These are phyloP conservation scores for Centropyge bicolor DNA, from an alignment of 2,797 vertebrate species.

Conservation along the genomic window DNA sequence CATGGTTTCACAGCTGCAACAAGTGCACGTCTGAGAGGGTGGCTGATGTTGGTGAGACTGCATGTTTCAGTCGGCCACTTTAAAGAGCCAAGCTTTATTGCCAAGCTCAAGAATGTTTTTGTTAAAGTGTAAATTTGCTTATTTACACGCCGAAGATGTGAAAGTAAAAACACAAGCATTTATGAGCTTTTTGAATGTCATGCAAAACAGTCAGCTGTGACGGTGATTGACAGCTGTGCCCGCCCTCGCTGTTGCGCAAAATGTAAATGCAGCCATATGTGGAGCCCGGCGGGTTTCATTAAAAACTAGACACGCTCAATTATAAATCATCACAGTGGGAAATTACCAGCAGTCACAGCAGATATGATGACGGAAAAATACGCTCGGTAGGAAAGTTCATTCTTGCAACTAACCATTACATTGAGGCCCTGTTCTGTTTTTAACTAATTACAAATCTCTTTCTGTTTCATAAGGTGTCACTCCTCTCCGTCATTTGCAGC, in stretches of 20 bases:
- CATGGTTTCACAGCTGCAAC: constrained; percentile 60
- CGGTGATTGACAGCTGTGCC: constrained; percentile 60
- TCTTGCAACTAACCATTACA: constrained; percentile 22
- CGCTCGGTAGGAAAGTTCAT: constrained; percentile 48
- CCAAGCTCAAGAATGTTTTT: constrained; percentile 67
- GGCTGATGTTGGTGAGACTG: constrained; percentile 65
- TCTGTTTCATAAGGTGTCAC: constrained; percentile 43
- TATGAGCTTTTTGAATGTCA: constrained; percentile 26
- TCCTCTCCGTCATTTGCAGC: constrained; percentile 25
- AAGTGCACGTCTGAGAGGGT: constrained; percentile 86
- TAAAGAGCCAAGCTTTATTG: constrained; percentile 69
- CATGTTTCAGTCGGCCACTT: constrained; percentile 67
- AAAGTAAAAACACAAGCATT: constrained; percentile 64
- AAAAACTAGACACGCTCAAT: constrained; percentile 38
- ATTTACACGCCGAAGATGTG: constrained; percentile 60
- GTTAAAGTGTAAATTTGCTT: constrained; percentile 61
- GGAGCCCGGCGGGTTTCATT: constrained; percentile 48
- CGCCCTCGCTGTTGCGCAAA: constrained; percentile 53
- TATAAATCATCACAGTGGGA: constrained; percentile 61
- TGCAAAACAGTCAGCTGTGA: background rate
- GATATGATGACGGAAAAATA: constrained; percentile 53
- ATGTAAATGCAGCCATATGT: constrained; percentile 66
- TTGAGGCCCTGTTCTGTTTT: constrained; percentile 31
- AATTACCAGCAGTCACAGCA: constrained; percentile 54
- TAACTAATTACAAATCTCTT: constrained; percentile 28